phyloP scores from a whole-genome alignment of 2,113 vertebrate genomes.

The Patagioenas fasciata region DNA sequence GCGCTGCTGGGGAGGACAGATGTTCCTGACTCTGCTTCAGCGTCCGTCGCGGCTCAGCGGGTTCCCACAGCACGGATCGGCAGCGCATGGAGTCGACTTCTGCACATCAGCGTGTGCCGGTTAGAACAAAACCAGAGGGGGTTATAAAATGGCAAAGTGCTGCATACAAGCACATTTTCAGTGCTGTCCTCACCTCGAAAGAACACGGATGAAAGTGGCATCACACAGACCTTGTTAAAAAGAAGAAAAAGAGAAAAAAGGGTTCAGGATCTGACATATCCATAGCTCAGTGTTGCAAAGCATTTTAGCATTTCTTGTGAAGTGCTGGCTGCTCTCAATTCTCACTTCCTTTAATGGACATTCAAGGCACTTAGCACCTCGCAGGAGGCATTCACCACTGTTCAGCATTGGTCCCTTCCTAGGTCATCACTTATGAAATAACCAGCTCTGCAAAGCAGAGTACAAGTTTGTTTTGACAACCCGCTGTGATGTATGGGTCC shows the following conservation, averaged over 20 bases:
- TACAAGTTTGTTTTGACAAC: conserved; percentile 31
- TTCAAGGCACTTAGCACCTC: conserved; percentile 46
- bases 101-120: rapidly evolving
- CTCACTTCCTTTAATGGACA: conserved; percentile 20
- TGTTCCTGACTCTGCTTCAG: not conserved
- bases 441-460: not conserved
- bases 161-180: not conserved
- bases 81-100: not conserved
- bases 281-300: not conserved
- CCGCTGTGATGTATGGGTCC: conserved; percentile 12
- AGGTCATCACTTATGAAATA: not conserved
- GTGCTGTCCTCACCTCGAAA: not conserved
- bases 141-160: not conserved
- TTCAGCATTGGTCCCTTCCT: not conserved
- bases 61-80: rapidly evolving
- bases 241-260: not conserved
- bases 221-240: not conserved
- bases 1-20: not conserved
- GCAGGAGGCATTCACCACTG: conserved; percentile 3
- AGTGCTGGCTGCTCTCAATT: conserved; percentile 31
- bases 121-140: not conserved
- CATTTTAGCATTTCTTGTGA: not conserved
- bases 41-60: rapidly evolving
- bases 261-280: not conserved
- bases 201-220: not conserved